These are phyloP conservation scores for Bostrychus sinensis DNA, from an alignment of 2,113 vertebrate genomes.

Conservation along the genomic window DNA sequence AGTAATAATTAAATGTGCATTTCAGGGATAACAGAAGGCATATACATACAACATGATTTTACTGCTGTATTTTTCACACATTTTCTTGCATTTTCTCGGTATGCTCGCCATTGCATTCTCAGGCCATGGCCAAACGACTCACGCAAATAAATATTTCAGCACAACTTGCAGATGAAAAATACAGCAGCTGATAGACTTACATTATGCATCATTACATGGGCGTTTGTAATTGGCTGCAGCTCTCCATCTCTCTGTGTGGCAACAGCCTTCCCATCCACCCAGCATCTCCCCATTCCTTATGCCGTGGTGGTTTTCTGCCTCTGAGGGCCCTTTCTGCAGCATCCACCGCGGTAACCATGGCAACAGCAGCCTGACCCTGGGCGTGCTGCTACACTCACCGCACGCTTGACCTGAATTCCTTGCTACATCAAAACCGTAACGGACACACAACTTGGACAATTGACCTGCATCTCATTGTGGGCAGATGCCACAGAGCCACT, in stretches of 20 bases:
- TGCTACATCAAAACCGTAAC: conserved; percentile 51
- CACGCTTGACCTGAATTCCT: conserved; percentile 80
- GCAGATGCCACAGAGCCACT: neutral
- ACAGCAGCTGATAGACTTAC: conserved; percentile 54
- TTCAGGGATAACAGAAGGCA: no score
- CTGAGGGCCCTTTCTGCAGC: conserved; percentile 73
- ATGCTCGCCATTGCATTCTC: neutral
- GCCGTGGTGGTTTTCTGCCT: conserved; percentile 72
- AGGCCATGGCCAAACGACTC: neutral
- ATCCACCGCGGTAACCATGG: conserved; percentile 76
- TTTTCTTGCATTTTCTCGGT: neutral
- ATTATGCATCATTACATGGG: conserved; percentile 61
- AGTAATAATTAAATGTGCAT: no score
- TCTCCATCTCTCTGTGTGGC: conserved; percentile 68
- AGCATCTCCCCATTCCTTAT: conserved; percentile 77
- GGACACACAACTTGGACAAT: conserved; percentile 37
- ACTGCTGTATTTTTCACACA: no score
- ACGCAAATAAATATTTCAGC: conserved; percentile 61
- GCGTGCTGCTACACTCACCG: conserved; percentile 57
- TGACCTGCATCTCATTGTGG: conserved; percentile 68
- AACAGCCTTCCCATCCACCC: conserved; percentile 75
- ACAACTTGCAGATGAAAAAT: conserved; percentile 56
- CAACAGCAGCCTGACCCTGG: conserved; percentile 76
- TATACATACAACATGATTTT: no score
- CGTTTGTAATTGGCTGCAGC: conserved; percentile 68